phyloP scores from a whole-genome alignment of 2,797 vertebrate genomes.

The Poeciliopsis turneri region DNA sequence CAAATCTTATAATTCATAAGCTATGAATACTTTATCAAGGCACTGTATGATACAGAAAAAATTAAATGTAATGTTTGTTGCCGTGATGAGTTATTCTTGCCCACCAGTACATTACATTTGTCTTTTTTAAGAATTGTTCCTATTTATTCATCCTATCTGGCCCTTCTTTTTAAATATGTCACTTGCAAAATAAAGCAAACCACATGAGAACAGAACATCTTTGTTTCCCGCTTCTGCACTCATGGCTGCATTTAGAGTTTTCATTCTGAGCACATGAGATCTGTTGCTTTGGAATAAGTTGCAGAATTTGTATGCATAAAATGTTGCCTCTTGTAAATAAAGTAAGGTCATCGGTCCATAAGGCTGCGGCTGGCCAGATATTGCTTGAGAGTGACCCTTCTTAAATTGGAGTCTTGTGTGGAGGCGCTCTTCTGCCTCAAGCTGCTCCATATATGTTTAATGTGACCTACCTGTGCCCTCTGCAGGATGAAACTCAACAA shows the following conservation, averaged over 20 bases:
- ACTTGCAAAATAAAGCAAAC: neutral
- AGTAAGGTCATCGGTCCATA: slow-evolving; percentile 2
- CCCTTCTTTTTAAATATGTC: slow-evolving; percentile 3
- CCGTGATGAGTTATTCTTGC: slow-evolving; percentile 1
- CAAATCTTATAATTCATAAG: neutral
- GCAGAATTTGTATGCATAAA: slow-evolving; percentile 10
- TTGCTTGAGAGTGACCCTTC: slow-evolving; percentile 26
- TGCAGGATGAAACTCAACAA: slow-evolving; percentile 12
- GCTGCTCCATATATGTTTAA: slow-evolving; percentile 52
- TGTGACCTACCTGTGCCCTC: slow-evolving; percentile 35
- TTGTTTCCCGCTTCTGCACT: neutral
- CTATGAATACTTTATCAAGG: neutral
- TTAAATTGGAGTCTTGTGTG: slow-evolving; percentile 25
- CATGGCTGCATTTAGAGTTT: neutral
- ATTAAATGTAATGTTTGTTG: slow-evolving; percentile 5
- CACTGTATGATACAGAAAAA: neutral
- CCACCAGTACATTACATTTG: slow-evolving; percentile 1
- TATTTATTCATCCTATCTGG: too few relatives aligned
- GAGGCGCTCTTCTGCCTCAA: neutral
- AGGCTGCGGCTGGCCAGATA: slow-evolving; percentile 12
- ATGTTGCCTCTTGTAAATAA: slow-evolving; percentile 9
- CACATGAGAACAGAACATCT: neutral
- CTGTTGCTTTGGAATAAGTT: neutral
- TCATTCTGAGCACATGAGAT: neutral
- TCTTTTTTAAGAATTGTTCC: too few relatives aligned